Evolutionary conservation across 2,113 vertebrate genomes (phyloP).

Genomic region (Triplophysa rosa): DNA sequence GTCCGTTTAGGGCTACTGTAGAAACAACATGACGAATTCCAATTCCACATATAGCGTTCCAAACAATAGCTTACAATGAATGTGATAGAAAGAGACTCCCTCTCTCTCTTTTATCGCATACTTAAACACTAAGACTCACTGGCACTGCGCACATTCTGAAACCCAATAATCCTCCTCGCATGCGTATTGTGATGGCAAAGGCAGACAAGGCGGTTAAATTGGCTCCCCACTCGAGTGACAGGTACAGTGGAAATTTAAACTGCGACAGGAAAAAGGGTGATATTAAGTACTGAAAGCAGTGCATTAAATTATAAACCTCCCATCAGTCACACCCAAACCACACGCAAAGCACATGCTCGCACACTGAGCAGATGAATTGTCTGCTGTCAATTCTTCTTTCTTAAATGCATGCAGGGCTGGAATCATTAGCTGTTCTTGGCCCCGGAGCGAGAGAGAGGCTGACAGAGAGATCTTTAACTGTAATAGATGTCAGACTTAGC

Average conservation of each 20-base stretch:
- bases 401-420: conserved; percentile 59
- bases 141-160: conserved; percentile 11
- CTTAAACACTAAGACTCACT: conserved; percentile 2
- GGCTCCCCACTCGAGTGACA: conserved; percentile 67
- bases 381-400: conserved; percentile 65
- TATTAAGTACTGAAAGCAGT: conserved; percentile 67
- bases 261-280: conserved; percentile 65
- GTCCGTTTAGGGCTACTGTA: too few relatives aligned
- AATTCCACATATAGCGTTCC: neutral
- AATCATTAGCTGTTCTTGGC: conserved; percentile 69
- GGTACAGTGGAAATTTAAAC: conserved; percentile 69
- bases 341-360: conserved; percentile 41
- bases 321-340: conserved; percentile 58
- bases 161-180: conserved; percentile 1
- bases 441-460: conserved; percentile 53
- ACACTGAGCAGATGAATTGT: conserved; percentile 66
- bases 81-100: conserved; percentile 11
- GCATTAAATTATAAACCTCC: conserved; percentile 67
- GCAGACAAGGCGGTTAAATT: conserved; percentile 66
- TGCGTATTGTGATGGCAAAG: conserved; percentile 27
- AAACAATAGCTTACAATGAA: neutral
- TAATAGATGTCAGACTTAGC: conserved; percentile 71
- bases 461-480: conserved; percentile 68
- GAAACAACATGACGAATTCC: too few relatives aligned
- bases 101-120: conserved; percentile 19